Base-by-base conservation (phyloP, 1,140 invertebrate genomes). In the Holcopasites calliopsidis region DNA sequence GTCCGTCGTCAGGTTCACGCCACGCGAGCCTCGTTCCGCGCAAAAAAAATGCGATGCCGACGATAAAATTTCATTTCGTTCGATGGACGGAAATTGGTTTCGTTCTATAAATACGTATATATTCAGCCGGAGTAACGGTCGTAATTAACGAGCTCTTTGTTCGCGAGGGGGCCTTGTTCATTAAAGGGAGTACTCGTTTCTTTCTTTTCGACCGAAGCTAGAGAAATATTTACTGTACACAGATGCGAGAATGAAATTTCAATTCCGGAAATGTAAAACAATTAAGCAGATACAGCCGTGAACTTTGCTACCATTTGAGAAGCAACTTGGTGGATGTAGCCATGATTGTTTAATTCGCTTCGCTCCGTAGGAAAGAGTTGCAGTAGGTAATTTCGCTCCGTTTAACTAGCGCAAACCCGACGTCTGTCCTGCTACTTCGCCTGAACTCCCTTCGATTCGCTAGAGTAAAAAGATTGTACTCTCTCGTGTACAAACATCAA, bases 71-170 rank as follows among this genome's bases (percentile, higher is more conserved):
- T 54, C 64, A 73, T 73, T 73, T 7, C 35, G 16, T 54, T 55
- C 49, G 60, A 64, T 7, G 13, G 13, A 21, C 3, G 49, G 28
- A 54, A 64, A 64, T 73, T 73, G 61, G 38, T 23, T 35, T 40
- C 13, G 40, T 71, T 61, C 50, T 35, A 16, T 61, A 71, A 71
- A 71, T 38, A 61, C 38, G 18, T 50, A 28, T 28, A n/a, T n/a
- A n/a, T n/a, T 18, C 21, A 16, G 2, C 31, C 10, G 23, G 2
- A 3, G 23, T 4, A 18, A 3, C 18, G 42, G 23, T 26, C 28
- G 21, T 38, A 71, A 71, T 71, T 61, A 71, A 71, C 21, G 31
- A 16, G 31, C 18, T 28, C 55, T 61, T 50, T 71, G 68, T 49
- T 26, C 7, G 42, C 0, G 0, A 33, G 28, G 18, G 18, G 21